phyloP scores from a whole-genome alignment of 64 coral and sea anemone genomes.

The Astreopora myriophthalma region DNA sequence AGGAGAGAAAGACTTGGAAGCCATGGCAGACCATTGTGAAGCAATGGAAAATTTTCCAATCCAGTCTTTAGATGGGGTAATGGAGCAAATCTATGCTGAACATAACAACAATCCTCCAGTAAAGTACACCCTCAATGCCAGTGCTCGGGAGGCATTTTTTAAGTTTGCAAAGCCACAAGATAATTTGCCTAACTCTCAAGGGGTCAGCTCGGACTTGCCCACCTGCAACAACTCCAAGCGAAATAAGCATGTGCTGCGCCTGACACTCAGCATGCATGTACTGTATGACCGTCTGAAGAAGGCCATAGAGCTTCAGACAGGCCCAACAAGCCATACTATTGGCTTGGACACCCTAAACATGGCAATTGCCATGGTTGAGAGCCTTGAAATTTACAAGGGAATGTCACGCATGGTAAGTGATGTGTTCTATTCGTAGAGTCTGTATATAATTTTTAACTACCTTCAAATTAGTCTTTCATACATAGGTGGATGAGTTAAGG shows the following conservation, averaged over 20 bases:
- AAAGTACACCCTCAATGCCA: conserved; percentile 36
- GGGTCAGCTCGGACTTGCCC: too few relatives aligned
- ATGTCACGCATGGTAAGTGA: conserved; percentile 40
- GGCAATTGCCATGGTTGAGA: conserved; percentile 37
- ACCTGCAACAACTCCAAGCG: conserved; percentile 16
- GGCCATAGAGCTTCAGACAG: conserved; percentile 5
- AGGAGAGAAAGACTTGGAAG: too few relatives aligned
- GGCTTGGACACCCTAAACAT: conserved; percentile 34
- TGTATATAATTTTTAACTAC: too few relatives aligned
- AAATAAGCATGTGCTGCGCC: conserved; percentile 41
- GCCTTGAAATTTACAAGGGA: conserved; percentile 48
- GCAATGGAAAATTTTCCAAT: too few relatives aligned
- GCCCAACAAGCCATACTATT: conserved; percentile 21
- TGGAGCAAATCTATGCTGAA: conserved; percentile 53
- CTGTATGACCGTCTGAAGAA: conserved; percentile 43
- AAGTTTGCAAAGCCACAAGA: too few relatives aligned
- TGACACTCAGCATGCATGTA: conserved; percentile 47
- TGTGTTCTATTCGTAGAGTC: too few relatives aligned
- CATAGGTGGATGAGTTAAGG: too few relatives aligned
- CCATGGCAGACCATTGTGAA: too few relatives aligned
- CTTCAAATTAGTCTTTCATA: too few relatives aligned
- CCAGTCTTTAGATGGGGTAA: too few relatives aligned
- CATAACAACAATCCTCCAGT: conserved; percentile 31
- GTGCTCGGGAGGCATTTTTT: conserved; percentile 62
- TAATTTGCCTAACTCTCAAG: too few relatives aligned